phyloP scores from a whole-genome alignment of 2,888 invertebrate genomes.

The Teleiodes luculella region DNA sequence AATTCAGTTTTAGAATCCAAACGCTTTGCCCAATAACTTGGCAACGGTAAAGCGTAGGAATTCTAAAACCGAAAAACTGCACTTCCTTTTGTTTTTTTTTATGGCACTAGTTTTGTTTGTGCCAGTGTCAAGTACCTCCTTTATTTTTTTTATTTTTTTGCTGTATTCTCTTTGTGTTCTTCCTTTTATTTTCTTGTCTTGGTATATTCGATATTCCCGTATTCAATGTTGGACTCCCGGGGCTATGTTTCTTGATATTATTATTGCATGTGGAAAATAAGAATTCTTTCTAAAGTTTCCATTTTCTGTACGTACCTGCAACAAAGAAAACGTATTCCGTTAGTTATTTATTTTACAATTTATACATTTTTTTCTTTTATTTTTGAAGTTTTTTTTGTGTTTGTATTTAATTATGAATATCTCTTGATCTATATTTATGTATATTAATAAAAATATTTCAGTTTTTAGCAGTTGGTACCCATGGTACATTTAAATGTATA shows the following conservation, averaged over 20 bases:
- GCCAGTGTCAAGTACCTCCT: too few relatives aligned
- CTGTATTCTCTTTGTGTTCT: constrained; percentile 18
- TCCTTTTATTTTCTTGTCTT: background rate
- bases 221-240: background rate
- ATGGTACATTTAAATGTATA: too few relatives aligned
- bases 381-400: too few relatives aligned
- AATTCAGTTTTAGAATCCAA: constrained; percentile 95
- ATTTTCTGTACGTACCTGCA: constrained; percentile 9
- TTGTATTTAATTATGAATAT: too few relatives aligned
- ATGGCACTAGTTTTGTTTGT: too few relatives aligned
- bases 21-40: constrained; percentile 90
- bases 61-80: constrained; percentile 88
- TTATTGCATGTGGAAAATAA: background rate
- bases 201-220: background rate
- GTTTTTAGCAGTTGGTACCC: too few relatives aligned
- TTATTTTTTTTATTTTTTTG: constrained; percentile 11
- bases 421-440: too few relatives aligned
- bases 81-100: too few relatives aligned
- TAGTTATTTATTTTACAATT: background rate
- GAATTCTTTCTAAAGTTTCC: background rate
- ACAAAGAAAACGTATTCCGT: constrained; percentile 6
- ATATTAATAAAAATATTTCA: too few relatives aligned
- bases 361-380: too few relatives aligned
- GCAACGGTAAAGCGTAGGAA: constrained; percentile 97
- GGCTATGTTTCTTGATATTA: constrained; percentile 3